A percentile compares a stretch with the other conserved stretches of the same genome.
These are phyloP conservation scores for Hemibagrus guttatus DNA, from an alignment of 2,797 vertebrate species.

Conservation along the genomic window DNA sequence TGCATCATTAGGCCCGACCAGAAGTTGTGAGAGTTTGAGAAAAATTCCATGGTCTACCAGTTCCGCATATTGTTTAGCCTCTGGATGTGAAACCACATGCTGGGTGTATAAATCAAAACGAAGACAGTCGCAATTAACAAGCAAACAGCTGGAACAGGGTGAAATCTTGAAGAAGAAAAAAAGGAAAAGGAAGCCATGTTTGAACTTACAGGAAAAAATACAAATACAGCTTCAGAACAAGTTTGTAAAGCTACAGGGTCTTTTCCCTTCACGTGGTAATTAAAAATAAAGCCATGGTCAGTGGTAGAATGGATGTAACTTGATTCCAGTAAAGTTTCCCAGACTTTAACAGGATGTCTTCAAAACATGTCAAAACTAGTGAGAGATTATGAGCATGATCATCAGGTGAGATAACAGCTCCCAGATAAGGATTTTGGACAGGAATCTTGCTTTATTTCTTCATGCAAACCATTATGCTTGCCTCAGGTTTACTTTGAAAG, in stretches of 20 bases:
- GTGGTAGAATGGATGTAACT: slow-evolving; percentile 15
- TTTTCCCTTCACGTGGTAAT: not conserved
- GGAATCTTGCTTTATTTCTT: slow-evolving; percentile 13
- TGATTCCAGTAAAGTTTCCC: slow-evolving; percentile 23
- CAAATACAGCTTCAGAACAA: not conserved
- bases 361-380: slow-evolving; percentile 49
- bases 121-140: slow-evolving; percentile 22
- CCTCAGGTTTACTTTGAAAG: not conserved
- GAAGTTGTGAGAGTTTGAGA: slow-evolving; percentile 34
- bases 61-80: slow-evolving; percentile 45
- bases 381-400: slow-evolving; percentile 18
- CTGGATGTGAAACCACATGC: slow-evolving; percentile 34
- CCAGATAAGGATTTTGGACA: slow-evolving; percentile 36
- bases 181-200: not conserved
- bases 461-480: not conserved
- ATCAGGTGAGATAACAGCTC: slow-evolving; percentile 38
- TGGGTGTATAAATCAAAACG: slow-evolving; percentile 34
- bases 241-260: not conserved
- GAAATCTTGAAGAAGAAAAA: slow-evolving; percentile 10
- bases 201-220: not conserved
- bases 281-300: slow-evolving; percentile 3
- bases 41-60: slow-evolving; percentile 33
- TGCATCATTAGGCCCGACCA: slow-evolving; percentile 28
- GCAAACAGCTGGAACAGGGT: slow-evolving; percentile 32
- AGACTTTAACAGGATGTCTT: slow-evolving; percentile 42